Evolutionary conservation across 30 jellyfish, hydroid and myxozoan species (phyloP).

Genomic region (Pelagia noctiluca): DNA sequence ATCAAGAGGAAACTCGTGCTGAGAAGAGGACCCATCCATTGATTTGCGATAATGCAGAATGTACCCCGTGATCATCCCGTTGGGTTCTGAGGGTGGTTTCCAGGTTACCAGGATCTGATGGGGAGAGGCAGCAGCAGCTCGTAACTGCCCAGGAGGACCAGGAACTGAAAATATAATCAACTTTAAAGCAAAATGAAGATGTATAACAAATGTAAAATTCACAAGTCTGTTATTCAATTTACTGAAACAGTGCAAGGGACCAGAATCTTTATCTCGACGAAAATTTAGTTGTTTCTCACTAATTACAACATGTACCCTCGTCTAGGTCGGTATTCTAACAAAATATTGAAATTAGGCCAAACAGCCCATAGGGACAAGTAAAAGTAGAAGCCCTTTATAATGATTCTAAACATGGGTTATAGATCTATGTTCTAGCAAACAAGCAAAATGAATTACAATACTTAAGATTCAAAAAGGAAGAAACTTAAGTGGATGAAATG

Average conservation of each 20-base stretch:
- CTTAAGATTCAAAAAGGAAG: too few relatives aligned
- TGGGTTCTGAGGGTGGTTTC: slow-evolving; percentile 83
- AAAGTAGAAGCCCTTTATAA: too few relatives aligned
- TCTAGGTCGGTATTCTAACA: too few relatives aligned
- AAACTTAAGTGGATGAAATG: too few relatives aligned
- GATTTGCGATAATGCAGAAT: slow-evolving; percentile 75
- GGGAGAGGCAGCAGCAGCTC: slow-evolving; percentile 93
- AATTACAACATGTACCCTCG: too few relatives aligned
- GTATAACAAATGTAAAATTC: neutral
- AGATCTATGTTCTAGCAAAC: too few relatives aligned
- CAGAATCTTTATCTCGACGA: too few relatives aligned
- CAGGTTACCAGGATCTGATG: slow-evolving; percentile 87
- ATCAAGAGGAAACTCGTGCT: slow-evolving; percentile 54
- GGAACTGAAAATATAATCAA: slow-evolving; percentile 70
- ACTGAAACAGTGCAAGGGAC: neutral
- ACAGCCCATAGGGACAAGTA: too few relatives aligned
- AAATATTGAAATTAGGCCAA: too few relatives aligned
- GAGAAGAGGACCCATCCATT: slow-evolving; percentile 57
- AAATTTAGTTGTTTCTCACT: too few relatives aligned
- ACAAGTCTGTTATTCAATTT: neutral
- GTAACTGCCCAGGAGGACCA: slow-evolving; percentile 83
- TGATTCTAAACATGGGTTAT: too few relatives aligned
- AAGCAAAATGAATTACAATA: too few relatives aligned
- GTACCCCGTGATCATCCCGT: slow-evolving; percentile 84
- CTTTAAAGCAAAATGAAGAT: neutral